These are phyloP conservation scores for Echeneis naucrates DNA, from an alignment of 2,797 vertebrate genomes.

Conservation along the genomic window DNA sequence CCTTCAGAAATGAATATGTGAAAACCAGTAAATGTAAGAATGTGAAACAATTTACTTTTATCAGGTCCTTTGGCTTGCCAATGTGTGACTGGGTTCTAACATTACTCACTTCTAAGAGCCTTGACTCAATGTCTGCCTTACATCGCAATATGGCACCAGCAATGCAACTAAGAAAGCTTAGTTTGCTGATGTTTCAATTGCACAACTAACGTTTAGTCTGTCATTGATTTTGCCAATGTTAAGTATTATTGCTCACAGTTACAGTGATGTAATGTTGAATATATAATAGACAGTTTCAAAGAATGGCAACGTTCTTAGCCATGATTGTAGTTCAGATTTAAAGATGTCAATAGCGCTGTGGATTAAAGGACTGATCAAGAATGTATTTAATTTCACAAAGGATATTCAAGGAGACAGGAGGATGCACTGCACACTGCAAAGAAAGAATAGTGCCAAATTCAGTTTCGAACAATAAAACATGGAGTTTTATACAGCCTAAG, in stretches of 20 bases:
- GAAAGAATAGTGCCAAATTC: not conserved
- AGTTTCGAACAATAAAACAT: slow-evolving; percentile 6
- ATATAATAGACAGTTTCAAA: too few species aligned
- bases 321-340: not conserved
- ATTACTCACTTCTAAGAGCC: too few species aligned
- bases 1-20: slow-evolving; percentile 59
- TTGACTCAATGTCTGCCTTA: too few species aligned
- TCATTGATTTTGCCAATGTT: too few species aligned
- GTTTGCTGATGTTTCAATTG: too few species aligned
- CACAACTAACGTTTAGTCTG: too few species aligned
- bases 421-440: not conserved
- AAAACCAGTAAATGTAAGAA: not conserved
- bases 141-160: too few species aligned
- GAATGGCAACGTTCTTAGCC: too few species aligned
- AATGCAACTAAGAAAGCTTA: too few species aligned
- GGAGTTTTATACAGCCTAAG: not conserved
- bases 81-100: not conserved
- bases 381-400: not conserved
- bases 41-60: not conserved
- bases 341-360: not conserved
- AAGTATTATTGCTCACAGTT: too few species aligned
- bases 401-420: not conserved
- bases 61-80: not conserved
- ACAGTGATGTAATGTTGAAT: too few species aligned
- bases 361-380: not conserved